Conservation (phyloP, 2,888 invertebrate genomes). For the Drosophila merina region DNA sequence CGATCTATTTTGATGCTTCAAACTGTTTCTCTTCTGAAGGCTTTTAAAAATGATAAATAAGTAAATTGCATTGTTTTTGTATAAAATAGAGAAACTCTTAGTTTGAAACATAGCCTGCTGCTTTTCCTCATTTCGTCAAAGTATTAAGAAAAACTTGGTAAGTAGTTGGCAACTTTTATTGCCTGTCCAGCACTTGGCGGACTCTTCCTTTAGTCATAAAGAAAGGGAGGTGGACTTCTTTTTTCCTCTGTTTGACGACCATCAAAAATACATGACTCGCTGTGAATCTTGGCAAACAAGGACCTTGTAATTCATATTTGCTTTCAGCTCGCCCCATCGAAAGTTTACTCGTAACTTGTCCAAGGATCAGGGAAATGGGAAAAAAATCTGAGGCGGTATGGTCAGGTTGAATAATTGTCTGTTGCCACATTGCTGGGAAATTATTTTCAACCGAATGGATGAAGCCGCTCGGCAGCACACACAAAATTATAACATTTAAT, state of each 20-base stretch:
- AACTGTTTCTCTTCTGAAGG: too few relatives aligned
- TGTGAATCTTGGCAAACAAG: slow-evolving; percentile 49
- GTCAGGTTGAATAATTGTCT: slow-evolving; percentile 41
- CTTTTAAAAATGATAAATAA: background rate
- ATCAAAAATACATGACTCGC: slow-evolving; percentile 51
- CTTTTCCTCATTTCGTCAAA: slow-evolving; percentile 25
- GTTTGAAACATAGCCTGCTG: slow-evolving; percentile 14
- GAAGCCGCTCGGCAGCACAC: slow-evolving; percentile 61
- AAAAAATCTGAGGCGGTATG: slow-evolving; percentile 13
- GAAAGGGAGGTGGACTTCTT: slow-evolving; percentile 22
- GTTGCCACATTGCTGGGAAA: slow-evolving; percentile 33
- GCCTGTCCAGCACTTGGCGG: slow-evolving; percentile 48
- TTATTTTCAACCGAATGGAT: slow-evolving; percentile 35
- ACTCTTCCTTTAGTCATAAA: slow-evolving; percentile 41
- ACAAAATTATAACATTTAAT: slow-evolving; percentile 73
- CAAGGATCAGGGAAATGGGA: background rate
- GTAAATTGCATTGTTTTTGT: background rate
- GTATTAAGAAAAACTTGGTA: slow-evolving; percentile 34
- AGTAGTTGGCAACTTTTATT: slow-evolving; percentile 70
- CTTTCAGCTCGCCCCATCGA: slow-evolving; percentile 42
- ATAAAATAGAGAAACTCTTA: slow-evolving; percentile 3
- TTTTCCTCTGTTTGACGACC: slow-evolving; percentile 10
- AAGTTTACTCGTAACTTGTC: slow-evolving; percentile 55
- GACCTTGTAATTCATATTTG: slow-evolving; percentile 55
- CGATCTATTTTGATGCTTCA: background rate